These are phyloP conservation scores for Ammodytes dubius DNA, from an alignment of 2,113 vertebrate genomes.

Conservation along the genomic window DNA sequence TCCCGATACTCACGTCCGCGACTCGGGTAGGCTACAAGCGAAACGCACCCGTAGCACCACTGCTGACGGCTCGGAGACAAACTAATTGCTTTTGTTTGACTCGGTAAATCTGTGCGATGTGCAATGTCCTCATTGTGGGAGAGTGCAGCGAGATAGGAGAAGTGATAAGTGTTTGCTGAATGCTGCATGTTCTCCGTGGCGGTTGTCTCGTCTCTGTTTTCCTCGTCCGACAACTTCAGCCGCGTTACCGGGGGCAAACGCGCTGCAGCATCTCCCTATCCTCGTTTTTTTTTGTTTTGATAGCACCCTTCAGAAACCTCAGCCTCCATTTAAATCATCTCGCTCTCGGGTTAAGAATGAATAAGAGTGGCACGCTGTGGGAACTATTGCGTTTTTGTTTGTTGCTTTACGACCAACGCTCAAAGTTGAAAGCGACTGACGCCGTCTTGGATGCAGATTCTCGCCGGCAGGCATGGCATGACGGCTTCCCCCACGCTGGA, in stretches of 20 bases:
- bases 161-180: constrained; percentile 65
- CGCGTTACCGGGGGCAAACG: constrained; percentile 61
- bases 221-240: constrained; percentile 77
- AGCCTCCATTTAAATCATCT: constrained; percentile 65
- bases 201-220: constrained; percentile 28
- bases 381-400: constrained; percentile 74
- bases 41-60: constrained; percentile 66
- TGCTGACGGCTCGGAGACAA: constrained; percentile 75
- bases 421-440: constrained; percentile 74
- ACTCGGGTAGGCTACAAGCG: constrained; percentile 64
- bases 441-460: constrained; percentile 58
- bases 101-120: constrained; percentile 75
- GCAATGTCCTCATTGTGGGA: constrained; percentile 75
- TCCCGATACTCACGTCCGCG: constrained; percentile 70
- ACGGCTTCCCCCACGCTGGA: constrained; percentile 49
- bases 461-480: constrained; percentile 49
- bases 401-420: constrained; percentile 73
- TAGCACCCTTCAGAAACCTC: constrained; percentile 69
- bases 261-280: constrained; percentile 78
- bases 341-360: constrained; percentile 52
- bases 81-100: constrained; percentile 84
- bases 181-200: constrained; percentile 69
- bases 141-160: constrained; percentile 62
- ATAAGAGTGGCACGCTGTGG: constrained; percentile 56
- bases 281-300: constrained; percentile 56